phyloP scores from a whole-genome alignment of 2,888 invertebrate species.

The Stenotaenia linearis region DNA sequence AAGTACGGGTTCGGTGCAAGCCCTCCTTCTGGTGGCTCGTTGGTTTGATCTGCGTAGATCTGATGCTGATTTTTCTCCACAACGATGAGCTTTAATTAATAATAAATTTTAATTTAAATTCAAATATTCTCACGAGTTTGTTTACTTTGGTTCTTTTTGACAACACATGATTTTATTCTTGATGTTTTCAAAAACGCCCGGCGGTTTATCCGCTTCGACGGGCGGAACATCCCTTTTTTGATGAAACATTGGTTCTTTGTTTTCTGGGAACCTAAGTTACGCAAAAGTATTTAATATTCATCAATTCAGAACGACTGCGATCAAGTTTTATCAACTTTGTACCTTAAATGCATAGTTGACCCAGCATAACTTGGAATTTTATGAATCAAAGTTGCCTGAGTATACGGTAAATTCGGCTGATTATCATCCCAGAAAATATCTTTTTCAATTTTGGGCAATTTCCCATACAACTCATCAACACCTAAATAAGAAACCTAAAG shows the following conservation, averaged over 20 bases:
- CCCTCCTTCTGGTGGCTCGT: neutral
- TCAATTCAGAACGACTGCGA: neutral
- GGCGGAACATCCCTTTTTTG: neutral
- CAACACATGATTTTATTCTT: neutral
- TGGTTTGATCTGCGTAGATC: neutral
- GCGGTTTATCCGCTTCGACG: neutral
- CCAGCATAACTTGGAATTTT: constrained; percentile 39
- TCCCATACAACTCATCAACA: constrained; percentile 36
- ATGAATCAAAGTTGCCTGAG: constrained; percentile 37
- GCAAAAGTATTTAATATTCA: neutral
- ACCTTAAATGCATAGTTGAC: constrained; percentile 39
- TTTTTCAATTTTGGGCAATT: constrained; percentile 35
- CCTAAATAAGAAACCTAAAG: constrained; percentile 36
- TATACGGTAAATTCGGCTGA: constrained; percentile 38
- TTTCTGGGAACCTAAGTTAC: neutral
- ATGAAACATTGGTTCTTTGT: constrained; percentile 6
- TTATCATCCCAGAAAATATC: constrained; percentile 37
- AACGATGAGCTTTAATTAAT: neutral
- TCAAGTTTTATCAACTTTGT: neutral
- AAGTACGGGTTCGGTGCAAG: constrained; percentile 28
- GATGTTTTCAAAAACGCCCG: neutral
- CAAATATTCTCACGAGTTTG: too few species aligned
- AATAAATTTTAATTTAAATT: neutral
- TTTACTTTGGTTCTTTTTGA: neutral
- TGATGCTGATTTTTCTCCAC: constrained; percentile 26